A percentile compares a stretch with the other conserved stretches of the same genome.
Evolutionary conservation across 2,888 invertebrate species (phyloP).

Genomic region (Platerodrilus igneus): DNA sequence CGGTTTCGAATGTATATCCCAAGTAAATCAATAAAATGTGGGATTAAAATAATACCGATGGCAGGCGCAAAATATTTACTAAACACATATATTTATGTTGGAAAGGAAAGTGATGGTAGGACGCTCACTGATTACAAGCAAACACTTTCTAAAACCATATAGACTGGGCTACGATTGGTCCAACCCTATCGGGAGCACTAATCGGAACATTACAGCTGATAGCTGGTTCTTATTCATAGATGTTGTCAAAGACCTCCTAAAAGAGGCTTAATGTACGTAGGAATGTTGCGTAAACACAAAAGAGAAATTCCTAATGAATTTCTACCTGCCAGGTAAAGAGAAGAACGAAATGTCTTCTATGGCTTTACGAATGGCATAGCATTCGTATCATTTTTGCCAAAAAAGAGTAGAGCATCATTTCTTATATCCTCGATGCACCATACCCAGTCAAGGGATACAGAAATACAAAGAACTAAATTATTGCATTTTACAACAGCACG

Average conservation of each 20-base stretch:
- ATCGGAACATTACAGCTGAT: conserved; percentile 19
- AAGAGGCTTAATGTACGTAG: conserved; percentile 14
- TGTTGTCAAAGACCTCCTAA: conserved; percentile 14
- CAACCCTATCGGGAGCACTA: conserved; percentile 8
- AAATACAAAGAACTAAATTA: no score
- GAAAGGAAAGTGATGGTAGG: conserved; percentile 12
- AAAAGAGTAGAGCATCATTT: no score
- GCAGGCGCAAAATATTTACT: conserved; percentile 9
- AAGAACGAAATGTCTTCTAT: conserved; percentile 20
- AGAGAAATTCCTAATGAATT: conserved; percentile 28
- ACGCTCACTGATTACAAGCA: conserved; percentile 8
- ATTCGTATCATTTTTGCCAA: conserved; percentile 27
- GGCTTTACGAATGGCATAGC: conserved; percentile 25
- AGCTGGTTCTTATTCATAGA: conserved; percentile 24
- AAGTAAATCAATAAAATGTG: conserved; percentile 18
- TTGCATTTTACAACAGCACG: no score
- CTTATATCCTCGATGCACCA: no score
- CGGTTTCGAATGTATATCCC: conserved; percentile 16
- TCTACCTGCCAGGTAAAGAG: conserved; percentile 10
- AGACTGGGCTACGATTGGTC: conserved; percentile 14
- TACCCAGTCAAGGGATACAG: no score
- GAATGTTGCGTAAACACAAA: conserved; percentile 21
- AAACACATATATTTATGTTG: conserved; percentile 13
- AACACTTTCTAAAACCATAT: conserved; percentile 8
- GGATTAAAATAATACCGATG: conserved; percentile 20